phyloP scores from a whole-genome alignment of 2,113 vertebrate species.

The Atractosteus spatula region DNA sequence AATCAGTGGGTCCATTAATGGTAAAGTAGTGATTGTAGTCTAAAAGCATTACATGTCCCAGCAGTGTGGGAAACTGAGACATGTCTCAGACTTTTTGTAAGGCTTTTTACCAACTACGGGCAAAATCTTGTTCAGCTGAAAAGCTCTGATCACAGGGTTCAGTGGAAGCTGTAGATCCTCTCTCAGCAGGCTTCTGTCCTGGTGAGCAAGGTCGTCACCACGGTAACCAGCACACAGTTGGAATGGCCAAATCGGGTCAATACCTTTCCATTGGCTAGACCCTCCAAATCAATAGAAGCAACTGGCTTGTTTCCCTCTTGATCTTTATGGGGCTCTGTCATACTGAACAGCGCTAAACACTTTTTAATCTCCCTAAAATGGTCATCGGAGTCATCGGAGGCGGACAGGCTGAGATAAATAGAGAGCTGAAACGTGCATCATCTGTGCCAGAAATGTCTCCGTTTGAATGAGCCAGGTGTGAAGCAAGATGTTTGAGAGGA shows the following conservation, averaged over 20 bases:
- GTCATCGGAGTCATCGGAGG: neutral
- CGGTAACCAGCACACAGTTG: constrained; percentile 44
- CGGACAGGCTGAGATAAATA: too few relatives aligned
- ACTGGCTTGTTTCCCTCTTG: constrained; percentile 12
- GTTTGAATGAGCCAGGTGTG: neutral
- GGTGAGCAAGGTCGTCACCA: constrained; percentile 59
- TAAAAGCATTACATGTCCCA: neutral
- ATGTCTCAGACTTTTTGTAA: neutral
- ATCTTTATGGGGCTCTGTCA: constrained; percentile 7
- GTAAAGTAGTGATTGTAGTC: neutral
- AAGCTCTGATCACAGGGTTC: neutral
- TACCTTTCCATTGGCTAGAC: constrained; percentile 6
- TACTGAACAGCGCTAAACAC: constrained; percentile 10
- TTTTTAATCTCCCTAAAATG: constrained; percentile 20
- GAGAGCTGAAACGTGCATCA: neutral
- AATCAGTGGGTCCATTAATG: constrained; percentile 3
- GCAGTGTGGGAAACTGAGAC: neutral
- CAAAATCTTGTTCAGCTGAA: too few relatives aligned
- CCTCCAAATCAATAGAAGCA: constrained; percentile 14
- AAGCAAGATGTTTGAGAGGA: too few relatives aligned
- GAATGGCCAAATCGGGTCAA: constrained; percentile 16
- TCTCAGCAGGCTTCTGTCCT: constrained; percentile 25
- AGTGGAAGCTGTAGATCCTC: constrained; percentile 23
- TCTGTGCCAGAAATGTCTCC: neutral
- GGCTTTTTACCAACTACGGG: too few relatives aligned